Evolutionary conservation across 2,797 vertebrate genomes (phyloP).

Genomic region (Vireo griseus): DNA sequence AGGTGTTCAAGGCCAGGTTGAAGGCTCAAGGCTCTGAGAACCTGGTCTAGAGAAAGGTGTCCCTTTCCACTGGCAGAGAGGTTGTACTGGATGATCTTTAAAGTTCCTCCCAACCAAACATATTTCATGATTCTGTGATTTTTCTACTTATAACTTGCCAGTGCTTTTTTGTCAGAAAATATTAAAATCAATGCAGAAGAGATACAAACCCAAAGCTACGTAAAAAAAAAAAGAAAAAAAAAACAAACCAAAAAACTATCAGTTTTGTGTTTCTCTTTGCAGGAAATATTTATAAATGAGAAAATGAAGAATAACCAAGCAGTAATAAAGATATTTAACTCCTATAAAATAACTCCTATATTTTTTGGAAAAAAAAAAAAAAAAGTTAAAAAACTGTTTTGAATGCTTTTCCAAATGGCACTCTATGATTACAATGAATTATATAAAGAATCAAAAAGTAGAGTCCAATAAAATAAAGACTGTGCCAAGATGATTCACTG

Average conservation of each 20-base stretch:
- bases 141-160: background rate
- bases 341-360: background rate
- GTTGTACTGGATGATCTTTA: background rate
- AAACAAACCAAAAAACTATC: background rate
- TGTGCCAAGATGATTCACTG: background rate
- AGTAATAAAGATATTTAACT: no score
- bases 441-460: background rate
- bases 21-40: background rate
- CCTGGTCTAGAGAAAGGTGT: background rate
- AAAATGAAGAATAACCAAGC: background rate
- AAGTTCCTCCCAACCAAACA: background rate
- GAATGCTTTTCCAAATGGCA: background rate
- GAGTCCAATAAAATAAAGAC: background rate
- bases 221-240: background rate
- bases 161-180: background rate
- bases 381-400: background rate
- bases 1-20: background rate
- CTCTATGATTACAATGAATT: background rate
- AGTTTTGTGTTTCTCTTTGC: background rate
- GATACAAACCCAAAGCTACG: background rate
- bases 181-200: background rate
- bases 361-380: background rate
- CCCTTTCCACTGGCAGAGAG: fast-evolving
- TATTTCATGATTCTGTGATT: background rate
- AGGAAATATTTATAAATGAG: background rate